These are phyloP conservation scores for Heliconius charithonia DNA, from an alignment of 2,888 invertebrate genomes.

Conservation along the genomic window DNA sequence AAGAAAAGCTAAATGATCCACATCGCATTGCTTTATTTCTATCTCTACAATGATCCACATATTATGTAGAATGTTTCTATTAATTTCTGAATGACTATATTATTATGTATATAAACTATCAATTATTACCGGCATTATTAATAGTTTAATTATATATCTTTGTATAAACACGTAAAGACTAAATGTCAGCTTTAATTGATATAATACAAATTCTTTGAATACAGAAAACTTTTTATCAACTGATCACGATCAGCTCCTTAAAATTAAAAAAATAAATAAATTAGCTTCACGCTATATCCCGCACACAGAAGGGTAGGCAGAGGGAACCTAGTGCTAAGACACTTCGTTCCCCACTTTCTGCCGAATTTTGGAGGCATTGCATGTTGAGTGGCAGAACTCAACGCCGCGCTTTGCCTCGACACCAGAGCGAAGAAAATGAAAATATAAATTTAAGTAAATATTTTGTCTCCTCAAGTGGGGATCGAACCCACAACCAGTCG, in stretches of 20 bases:
- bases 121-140: conserved; percentile 34
- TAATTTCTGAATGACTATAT: conserved; percentile 15
- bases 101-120: conserved; percentile 32
- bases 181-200: conserved; percentile 41
- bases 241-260: conserved; percentile 57
- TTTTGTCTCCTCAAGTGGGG: too few relatives aligned
- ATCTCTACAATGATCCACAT: conserved; percentile 1
- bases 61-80: conserved; percentile 11
- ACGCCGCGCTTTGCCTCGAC: too few relatives aligned
- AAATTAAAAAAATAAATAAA: too few relatives aligned
- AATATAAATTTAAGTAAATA: too few relatives aligned
- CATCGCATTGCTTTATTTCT: background rate
- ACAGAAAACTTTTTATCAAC: conserved; percentile 50
- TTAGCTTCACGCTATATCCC: too few relatives aligned
- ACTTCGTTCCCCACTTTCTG: too few relatives aligned
- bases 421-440: too few relatives aligned
- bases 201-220: conserved; percentile 20
- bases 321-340: too few relatives aligned
- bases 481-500: too few relatives aligned
- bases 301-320: too few relatives aligned
- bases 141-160: conserved; percentile 36
- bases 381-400: too few relatives aligned
- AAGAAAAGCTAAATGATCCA: background rate
- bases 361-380: too few relatives aligned
- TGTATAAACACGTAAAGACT: conserved; percentile 31